Evolutionary conservation across 2,797 vertebrate species (phyloP), one percentile per base, ranked within the genome.

Genomic region (Sebastes vulpes): DNA sequence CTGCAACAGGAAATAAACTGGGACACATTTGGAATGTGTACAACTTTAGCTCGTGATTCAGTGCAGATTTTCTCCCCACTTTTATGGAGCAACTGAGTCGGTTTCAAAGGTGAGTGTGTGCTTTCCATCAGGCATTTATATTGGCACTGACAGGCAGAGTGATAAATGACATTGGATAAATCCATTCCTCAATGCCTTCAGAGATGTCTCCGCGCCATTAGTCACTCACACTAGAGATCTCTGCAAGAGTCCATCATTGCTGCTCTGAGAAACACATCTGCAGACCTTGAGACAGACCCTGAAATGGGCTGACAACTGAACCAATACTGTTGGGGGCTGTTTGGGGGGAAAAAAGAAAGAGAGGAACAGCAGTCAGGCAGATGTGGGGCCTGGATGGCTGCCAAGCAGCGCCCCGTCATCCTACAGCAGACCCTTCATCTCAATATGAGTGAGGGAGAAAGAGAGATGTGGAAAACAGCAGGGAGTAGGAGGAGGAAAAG

Each of bases 351-450:
- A 52, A 65, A 64, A 66, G 66, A 87, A 72, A 86, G 86, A 83
- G 77, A 81, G 76, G 75, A 93, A 95, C 95, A 96, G 95, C 94
- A 94, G 95, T 92, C 78, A 70, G 91, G 81, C 96, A 96, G 95
- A 96, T 96, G 96, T 96, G 94, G 86, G 80, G 83, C 52, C 91
- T 96, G 96, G 96, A 95, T 16, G n/a, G 21, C 63, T 81, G 94
- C 96, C 96, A 96, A 91, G 72, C 72, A 77, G 86, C 80, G 54
- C 86, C 90, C 89, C 90, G 80, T 92, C 92, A 89, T 92, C 88
- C 89, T 83, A 84, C 79, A 94, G 82, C 69, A 91, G 85, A 63
- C 78, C 92, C 92, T 93, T 94, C 92, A 93, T 94, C 93, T 95
- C 91, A 83, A 85, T 85, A 86, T 79, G 89, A 92, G 92, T 87